Conservation (phyloP, 2,888 invertebrate genomes). For the Acrobasis suavella region DNA sequence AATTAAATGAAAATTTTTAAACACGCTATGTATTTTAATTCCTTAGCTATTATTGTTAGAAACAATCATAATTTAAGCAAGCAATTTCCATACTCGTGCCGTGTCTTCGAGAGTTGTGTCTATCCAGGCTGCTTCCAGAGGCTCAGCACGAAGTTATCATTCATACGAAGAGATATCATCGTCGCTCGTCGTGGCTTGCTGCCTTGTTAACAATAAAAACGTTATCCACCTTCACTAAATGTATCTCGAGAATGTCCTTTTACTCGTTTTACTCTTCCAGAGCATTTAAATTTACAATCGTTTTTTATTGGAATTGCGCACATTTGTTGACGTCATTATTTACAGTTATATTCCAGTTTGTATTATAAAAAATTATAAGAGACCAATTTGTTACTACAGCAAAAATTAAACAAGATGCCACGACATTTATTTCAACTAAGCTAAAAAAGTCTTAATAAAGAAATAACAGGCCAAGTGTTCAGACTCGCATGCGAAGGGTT, state of each 20-base stretch:
- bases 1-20: neutral
- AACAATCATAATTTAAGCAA: slow-evolving; percentile 32
- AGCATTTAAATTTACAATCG: slow-evolving; percentile 20
- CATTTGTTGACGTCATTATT: slow-evolving; percentile 1
- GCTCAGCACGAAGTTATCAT: slow-evolving; percentile 81
- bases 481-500: too few species aligned
- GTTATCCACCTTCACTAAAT: slow-evolving; percentile 75
- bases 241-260: slow-evolving; percentile 66
- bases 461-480: too few species aligned
- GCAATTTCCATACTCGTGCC: slow-evolving; percentile 75
- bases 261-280: slow-evolving; percentile 46
- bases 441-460: too few species aligned
- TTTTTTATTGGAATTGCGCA: neutral
- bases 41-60: slow-evolving; percentile 26
- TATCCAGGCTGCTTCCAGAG: slow-evolving; percentile 71
- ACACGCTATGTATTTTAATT: neutral
- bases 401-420: too few species aligned
- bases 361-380: too few species aligned
- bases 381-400: too few species aligned
- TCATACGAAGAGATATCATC: slow-evolving; percentile 81
- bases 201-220: slow-evolving; percentile 82
- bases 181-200: slow-evolving; percentile 70
- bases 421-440: too few species aligned
- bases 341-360: neutral
- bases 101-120: slow-evolving; percentile 65